A percentile compares a stretch with the other conserved stretches of the same genome.
These are phyloP conservation scores for Altica lythri DNA, from an alignment of 2,888 invertebrate species.

Conservation along the genomic window DNA sequence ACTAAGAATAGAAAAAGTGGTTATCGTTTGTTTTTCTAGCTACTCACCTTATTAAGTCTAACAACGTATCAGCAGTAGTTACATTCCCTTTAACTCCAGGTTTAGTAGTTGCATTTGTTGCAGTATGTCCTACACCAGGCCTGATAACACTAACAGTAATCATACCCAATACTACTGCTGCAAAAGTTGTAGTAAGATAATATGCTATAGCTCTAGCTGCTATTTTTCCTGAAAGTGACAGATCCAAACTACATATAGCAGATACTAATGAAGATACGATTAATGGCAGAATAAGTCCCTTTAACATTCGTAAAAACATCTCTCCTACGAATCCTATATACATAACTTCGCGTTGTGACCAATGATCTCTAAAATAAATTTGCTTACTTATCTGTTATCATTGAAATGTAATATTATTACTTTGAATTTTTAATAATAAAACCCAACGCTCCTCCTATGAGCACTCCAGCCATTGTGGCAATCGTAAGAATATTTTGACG, in stretches of 20 bases:
- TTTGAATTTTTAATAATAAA: constrained; percentile 56
- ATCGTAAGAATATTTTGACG: constrained; percentile 61
- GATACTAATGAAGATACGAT: constrained; percentile 71
- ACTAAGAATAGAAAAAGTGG: too few species aligned
- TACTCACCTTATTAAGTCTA: constrained; percentile 70
- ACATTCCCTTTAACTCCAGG: constrained; percentile 60
- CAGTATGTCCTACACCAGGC: constrained; percentile 60
- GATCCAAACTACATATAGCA: constrained; percentile 71
- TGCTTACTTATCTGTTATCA: too few species aligned
- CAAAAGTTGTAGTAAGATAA: constrained; percentile 70
- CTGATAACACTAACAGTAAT: constrained; percentile 68
- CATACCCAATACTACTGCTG: constrained; percentile 74
- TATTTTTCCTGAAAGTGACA: constrained; percentile 68
- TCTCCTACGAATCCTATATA: constrained; percentile 66
- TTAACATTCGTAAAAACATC: constrained; percentile 74
- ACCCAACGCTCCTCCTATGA: constrained; percentile 62
- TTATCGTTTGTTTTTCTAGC: too few species aligned
- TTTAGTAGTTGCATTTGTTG: constrained; percentile 21
- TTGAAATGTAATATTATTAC: too few species aligned
- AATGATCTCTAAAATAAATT: too few species aligned
- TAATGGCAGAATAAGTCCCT: constrained; percentile 74
- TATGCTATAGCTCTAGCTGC: constrained; percentile 70
- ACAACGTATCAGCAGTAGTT: constrained; percentile 69
- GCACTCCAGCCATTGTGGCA: constrained; percentile 63
- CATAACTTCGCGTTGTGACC: constrained; percentile 66